Percentiles rank a stretch among this genome's conserved stretches.
These are phyloP conservation scores for Onychorhynchus coronatus DNA, from an alignment of 2,113 vertebrate species.

Conservation along the genomic window DNA sequence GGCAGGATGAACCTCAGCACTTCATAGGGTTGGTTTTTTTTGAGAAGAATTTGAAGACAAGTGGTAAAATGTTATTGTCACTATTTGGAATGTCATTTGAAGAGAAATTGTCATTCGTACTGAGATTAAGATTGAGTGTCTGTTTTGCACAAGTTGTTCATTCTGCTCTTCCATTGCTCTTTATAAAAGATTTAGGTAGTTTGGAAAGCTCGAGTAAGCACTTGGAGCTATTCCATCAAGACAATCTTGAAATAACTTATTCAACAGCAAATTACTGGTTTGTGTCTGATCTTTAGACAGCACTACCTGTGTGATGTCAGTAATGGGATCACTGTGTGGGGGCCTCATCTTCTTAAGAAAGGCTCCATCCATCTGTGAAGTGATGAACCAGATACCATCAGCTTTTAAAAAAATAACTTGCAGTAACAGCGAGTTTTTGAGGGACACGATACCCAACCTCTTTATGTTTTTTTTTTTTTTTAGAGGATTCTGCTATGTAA, in stretches of 20 bases:
- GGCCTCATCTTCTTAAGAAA: not conserved
- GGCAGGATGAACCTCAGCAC: not conserved
- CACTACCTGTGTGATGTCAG: not conserved
- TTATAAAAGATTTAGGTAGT: not conserved
- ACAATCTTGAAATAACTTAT: not conserved
- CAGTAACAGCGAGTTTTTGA: not conserved
- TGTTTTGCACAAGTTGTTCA: not conserved
- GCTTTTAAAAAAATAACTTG: not conserved
- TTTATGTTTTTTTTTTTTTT: not conserved
- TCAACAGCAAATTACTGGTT: not conserved
- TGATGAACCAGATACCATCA: not conserved
- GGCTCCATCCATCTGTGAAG: not conserved
- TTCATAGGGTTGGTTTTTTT: not conserved
- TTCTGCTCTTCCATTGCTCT: not conserved
- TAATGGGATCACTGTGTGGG: not conserved
- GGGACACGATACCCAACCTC: not conserved
- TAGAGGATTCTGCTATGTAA: fast-evolving
- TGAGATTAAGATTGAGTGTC: not conserved
- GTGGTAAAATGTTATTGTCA: not conserved
- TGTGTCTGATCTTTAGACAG: not conserved
- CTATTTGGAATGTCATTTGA: not conserved
- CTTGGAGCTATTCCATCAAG: not conserved
- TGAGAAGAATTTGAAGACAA: not conserved
- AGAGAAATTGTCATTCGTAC: not conserved
- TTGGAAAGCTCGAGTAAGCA: not conserved